Conservation (phyloP, 2,797 vertebrate species). For the Hippopotamyrus pictus region DNA sequence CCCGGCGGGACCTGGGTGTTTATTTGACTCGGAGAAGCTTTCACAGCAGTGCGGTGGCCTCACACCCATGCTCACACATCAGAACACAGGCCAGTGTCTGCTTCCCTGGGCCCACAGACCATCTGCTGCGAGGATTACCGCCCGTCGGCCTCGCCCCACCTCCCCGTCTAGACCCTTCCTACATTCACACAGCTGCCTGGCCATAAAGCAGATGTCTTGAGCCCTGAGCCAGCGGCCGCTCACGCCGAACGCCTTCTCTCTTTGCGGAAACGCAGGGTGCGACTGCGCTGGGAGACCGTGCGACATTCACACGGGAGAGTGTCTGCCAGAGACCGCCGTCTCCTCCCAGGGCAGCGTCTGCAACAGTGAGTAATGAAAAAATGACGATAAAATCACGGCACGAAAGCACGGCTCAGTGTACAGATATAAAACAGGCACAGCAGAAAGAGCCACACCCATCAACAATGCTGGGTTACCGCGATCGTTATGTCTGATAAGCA, state of each 20-base stretch:
- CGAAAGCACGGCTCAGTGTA: background rate
- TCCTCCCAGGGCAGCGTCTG: constrained; percentile 71
- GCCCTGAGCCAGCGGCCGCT: constrained; percentile 32
- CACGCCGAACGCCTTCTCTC: constrained; percentile 14
- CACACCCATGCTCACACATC: constrained; percentile 43
- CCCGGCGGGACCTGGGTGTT: background rate
- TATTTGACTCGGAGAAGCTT: constrained; percentile 25
- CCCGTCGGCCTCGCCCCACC: constrained; percentile 19
- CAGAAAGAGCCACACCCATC: background rate
- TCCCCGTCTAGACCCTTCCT: constrained; percentile 27
- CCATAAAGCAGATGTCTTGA: constrained; percentile 42
- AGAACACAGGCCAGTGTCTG: constrained; percentile 39
- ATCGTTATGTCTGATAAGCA: background rate
- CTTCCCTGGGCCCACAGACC: constrained; percentile 27
- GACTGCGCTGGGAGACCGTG: constrained; percentile 80
- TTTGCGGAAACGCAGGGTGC: constrained; percentile 63
- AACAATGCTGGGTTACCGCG: background rate
- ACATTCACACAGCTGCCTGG: constrained; percentile 37
- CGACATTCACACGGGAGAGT: constrained; percentile 82
- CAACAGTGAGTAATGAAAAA: constrained; percentile 57
- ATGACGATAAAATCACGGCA: background rate
- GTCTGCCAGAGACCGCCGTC: constrained; percentile 67
- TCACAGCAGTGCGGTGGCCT: constrained; percentile 25
- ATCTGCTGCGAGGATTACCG: constrained; percentile 32
- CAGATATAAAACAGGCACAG: background rate